Evolutionary conservation across 2,888 invertebrate species (phyloP), one percentile per base, ranked within the genome.

Genomic region (Brachypalpus laphriformis): DNA sequence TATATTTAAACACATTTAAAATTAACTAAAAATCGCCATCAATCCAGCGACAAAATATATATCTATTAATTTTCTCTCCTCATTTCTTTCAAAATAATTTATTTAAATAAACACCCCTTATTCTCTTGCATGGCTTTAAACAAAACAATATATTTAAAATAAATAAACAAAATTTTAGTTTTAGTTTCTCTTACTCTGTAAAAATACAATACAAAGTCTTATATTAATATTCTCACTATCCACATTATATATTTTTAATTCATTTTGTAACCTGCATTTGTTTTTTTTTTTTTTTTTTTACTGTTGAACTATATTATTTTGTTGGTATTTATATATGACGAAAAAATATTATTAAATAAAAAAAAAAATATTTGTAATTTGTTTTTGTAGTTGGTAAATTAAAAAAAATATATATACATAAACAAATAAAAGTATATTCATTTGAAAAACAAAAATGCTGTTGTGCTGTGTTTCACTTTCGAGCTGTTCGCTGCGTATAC

Each of bases 391-490:
- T 74, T 74, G 61, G 54, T 83, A 56, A 45, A 14, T 45, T 51
- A 45, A 66, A 51, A 34, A 57, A 51, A 42, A 57, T n/a, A 18
- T 18, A 56, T 47, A 47, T 45, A 63, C 51, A 72, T 9, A 63
- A 75, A 75, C 51, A 70, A 78, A 74, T 65, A 78, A 68, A 78
- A 63, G 34, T 61, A 56, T 59, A 51, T 54, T 80, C 42, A 75
- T 75, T 83, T 78, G 37, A 76, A 65, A 25, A 31, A 77, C 7
- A 37, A 71, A 83, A 78, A 68, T 74, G 63, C 83, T 83, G 51
- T 78, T 83, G 83, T 83, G 83, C 83, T 83, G 83, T 83, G 83
- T 83, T 83, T 83, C 83, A 83, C 74, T 80, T 83, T 74, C 68
- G 61, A 72, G 72, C 78, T 80, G 83, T 83, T 54, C 74, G 78